Evolutionary conservation across 2,888 invertebrate species (phyloP).

Genomic region (Acronicta alni): DNA sequence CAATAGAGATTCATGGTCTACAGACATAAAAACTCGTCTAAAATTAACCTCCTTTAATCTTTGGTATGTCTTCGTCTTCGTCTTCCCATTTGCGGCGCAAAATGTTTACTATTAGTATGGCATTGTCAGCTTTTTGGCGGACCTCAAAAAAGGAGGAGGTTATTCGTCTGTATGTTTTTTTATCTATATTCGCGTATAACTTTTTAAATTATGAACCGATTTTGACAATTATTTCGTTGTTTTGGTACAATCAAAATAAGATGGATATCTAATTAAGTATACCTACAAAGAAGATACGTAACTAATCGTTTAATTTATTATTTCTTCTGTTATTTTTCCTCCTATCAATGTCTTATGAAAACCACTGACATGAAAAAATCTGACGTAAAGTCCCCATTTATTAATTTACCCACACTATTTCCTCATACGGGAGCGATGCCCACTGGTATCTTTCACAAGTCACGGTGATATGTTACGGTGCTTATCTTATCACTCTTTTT

Average conservation of each 20-base stretch:
- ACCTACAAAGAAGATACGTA: too few relatives aligned
- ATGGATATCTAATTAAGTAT: too few relatives aligned
- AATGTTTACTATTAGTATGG: background rate
- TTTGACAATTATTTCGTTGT: too few relatives aligned
- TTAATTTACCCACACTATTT: constrained; percentile 4
- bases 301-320: too few relatives aligned
- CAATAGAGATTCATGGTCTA: constrained; percentile 52
- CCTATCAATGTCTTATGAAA: too few relatives aligned
- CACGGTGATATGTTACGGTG: constrained; percentile 17
- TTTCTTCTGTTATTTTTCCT: too few relatives aligned
- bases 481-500: constrained; percentile 46
- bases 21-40: constrained; percentile 35
- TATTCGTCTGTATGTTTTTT: too few relatives aligned
- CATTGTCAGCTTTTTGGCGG: too few relatives aligned
- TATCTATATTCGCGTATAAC: too few relatives aligned
- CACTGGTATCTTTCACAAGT: constrained; percentile 12
- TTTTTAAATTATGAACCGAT: too few relatives aligned
- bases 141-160: background rate
- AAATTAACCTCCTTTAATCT: constrained; percentile 39
- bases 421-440: background rate
- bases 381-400: constrained; percentile 5
- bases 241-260: too few relatives aligned
- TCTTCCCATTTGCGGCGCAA: constrained; percentile 18
- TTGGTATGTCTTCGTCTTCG: constrained; percentile 14
- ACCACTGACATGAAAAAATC: background rate